These are phyloP conservation scores for Pogoniulus pusillus DNA, from an alignment of 2,797 vertebrate genomes.

Conservation along the genomic window DNA sequence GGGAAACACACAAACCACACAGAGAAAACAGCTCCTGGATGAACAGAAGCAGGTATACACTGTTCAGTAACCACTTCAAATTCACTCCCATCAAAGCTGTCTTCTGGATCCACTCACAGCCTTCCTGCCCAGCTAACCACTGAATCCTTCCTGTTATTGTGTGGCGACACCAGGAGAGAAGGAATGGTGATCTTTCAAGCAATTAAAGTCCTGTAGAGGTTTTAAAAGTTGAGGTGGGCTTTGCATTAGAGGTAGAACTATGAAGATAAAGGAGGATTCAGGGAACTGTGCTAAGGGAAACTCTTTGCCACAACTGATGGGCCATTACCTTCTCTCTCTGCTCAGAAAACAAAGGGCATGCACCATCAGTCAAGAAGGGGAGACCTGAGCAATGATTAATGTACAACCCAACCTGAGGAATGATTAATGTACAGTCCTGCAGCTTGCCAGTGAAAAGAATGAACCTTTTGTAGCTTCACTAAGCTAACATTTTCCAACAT, in stretches of 20 bases:
- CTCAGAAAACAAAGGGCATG: constrained; percentile 1
- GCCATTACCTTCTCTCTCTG: neutral
- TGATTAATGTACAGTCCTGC: neutral
- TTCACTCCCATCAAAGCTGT: neutral
- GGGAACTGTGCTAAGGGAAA: neutral
- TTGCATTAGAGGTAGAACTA: neutral
- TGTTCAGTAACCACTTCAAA: neutral
- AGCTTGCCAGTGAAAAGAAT: neutral
- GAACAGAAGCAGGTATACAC: neutral
- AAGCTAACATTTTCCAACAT: neutral
- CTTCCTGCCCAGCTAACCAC: neutral
- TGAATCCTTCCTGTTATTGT: neutral
- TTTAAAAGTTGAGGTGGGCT: neutral
- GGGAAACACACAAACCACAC: neutral
- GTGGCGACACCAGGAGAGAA: neutral
- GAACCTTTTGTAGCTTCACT: neutral
- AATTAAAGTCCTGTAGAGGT: neutral
- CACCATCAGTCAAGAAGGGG: neutral
- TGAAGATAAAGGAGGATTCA: neutral
- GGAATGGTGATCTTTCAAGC: neutral
- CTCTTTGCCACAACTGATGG: neutral
- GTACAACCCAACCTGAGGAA: neutral
- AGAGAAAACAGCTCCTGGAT: neutral
- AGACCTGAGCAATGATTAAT: neutral
- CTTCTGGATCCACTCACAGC: neutral